Percentiles rank a stretch among this genome's conserved stretches.
phyloP scores from a whole-genome alignment of 2,113 vertebrate species.

The Megaleporinus macrocephalus region DNA sequence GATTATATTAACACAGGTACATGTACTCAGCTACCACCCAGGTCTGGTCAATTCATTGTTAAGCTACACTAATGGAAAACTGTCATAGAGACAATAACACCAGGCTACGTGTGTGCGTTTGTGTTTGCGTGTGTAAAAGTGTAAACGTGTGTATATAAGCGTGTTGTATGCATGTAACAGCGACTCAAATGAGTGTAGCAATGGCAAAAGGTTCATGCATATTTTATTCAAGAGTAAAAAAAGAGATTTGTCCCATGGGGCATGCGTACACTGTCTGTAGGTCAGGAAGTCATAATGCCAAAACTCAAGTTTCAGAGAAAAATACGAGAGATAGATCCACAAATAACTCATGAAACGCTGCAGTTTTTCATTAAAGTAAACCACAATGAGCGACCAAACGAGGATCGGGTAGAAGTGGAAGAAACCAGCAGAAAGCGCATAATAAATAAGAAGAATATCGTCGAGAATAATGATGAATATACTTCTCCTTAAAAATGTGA shows the following conservation, averaged over 20 bases:
- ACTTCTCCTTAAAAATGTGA: constrained; percentile 74
- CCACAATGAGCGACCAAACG: constrained; percentile 75
- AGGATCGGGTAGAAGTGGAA: constrained; percentile 68
- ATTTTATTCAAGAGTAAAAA: constrained; percentile 90
- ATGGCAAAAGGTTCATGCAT: constrained; percentile 83
- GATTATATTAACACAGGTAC: no score
- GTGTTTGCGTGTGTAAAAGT: neutral
- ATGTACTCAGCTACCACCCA: no score
- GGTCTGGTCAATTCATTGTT: no score
- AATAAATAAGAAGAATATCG: constrained; percentile 78
- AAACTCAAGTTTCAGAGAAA: constrained; percentile 64
- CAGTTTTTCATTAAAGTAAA: constrained; percentile 75
- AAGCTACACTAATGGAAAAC: no score
- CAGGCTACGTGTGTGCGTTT: neutral
- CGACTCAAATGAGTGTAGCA: constrained; percentile 44
- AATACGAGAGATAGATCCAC: constrained; percentile 64
- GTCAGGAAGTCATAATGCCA: constrained; percentile 70
- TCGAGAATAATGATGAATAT: constrained; percentile 71
- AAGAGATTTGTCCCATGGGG: constrained; percentile 83
- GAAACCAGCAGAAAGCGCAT: constrained; percentile 69
- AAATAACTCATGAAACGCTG: constrained; percentile 70
- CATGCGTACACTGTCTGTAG: constrained; percentile 83
- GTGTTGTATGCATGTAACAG: neutral
- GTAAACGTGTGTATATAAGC: no score
- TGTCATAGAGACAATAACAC: no score